Percentiles rank a stretch among this genome's conserved stretches.
Conservation (phyloP, 2,888 invertebrate genomes). For the Agrotis segetum region DNA sequence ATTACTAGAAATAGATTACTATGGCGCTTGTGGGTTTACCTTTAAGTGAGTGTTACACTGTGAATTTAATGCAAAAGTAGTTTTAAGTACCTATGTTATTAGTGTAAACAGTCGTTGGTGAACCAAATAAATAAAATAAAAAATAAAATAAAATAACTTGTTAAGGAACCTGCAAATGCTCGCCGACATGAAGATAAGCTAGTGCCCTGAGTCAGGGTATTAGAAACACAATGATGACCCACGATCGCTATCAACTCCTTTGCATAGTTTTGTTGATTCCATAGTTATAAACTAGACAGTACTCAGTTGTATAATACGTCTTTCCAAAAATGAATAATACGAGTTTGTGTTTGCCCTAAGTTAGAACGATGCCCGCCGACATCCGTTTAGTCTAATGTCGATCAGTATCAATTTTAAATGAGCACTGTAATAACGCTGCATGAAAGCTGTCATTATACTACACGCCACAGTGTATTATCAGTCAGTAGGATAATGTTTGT, state of each 20-base stretch:
- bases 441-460: slow-evolving; percentile 41
- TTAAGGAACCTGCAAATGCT: slow-evolving; percentile 6
- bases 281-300: slow-evolving; percentile 3
- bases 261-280: background rate
- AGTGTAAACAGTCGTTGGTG: too few species aligned
- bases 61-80: too few species aligned
- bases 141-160: too few species aligned
- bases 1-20: too few species aligned
- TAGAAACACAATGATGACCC: background rate
- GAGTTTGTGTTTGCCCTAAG: slow-evolving; percentile 3
- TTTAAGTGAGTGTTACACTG: too few species aligned
- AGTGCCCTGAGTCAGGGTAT: background rate
- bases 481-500: slow-evolving; percentile 15
- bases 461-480: slow-evolving; percentile 18
- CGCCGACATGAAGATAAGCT: background rate
- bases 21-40: too few species aligned
- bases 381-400: slow-evolving; percentile 23
- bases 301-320: background rate
- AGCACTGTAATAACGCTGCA: slow-evolving; percentile 44
- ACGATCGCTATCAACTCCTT: background rate
- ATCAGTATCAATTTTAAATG: slow-evolving; percentile 51
- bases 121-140: too few species aligned
- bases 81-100: too few species aligned
- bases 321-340: background rate
- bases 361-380: slow-evolving; percentile 1